Base-by-base conservation (phyloP, 2,888 invertebrate species). In the Encarsia formosa region DNA sequence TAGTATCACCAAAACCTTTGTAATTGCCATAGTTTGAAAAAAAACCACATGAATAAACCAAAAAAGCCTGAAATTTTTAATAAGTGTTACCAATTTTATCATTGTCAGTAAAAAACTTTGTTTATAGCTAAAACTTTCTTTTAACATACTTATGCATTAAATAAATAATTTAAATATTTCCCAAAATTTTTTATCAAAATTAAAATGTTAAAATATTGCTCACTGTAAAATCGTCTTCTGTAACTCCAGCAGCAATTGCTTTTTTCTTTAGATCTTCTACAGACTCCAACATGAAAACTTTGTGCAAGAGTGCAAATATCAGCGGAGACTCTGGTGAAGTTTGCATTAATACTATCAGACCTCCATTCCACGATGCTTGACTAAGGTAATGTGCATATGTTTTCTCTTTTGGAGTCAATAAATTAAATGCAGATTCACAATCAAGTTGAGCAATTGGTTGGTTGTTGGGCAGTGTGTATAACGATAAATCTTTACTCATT, bases 1-100 rank as follows among this genome's bases (percentile, higher is more conserved):
- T 97, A 40, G 88, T 88, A 70, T 97, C 96, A 2, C 97, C 96
- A 78, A 94, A 94, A n/a, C 92, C 88, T 76, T 94, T 95, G 74
- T 96, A 97, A 76, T 97, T 96, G 15, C 95, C 95, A 63, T 87
- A 80, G 73, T 96, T 95, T 26, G 86, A 83, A 66, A 91, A 88
- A 22, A 94, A 73, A 2, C 89, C 94, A 63, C 89, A 86, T 2
- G 87, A 79, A 71, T 95, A 97, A 0, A 94, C 87, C 35, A 93
- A 76, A 63, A 94, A 84, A 45, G 91, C 88, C 89, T 90, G 57
- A 49, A 65, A n/a, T n/a, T n/a, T n/a, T n/a, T n/a, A n/a, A n/a
- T n/a, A n/a, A n/a, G n/a, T n/a, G n/a, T n/a, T n/a, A n/a, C n/a
- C n/a, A n/a, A n/a, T n/a, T n/a, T n/a, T n/a, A n/a, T n/a, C n/a